Conservation (phyloP, 2,113 vertebrate genomes). For the Platanista minor region DNA sequence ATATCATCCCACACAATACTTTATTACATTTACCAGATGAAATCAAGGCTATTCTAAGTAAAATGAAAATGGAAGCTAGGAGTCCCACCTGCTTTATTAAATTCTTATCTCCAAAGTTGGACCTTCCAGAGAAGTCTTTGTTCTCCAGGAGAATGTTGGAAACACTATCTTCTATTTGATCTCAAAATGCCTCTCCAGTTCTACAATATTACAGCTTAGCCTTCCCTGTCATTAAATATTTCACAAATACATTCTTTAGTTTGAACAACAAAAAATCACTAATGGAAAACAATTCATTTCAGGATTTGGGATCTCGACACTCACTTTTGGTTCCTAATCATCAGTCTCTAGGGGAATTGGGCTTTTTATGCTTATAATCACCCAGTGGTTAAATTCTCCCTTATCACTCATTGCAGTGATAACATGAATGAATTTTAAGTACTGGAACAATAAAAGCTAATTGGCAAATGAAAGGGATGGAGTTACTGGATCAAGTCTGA, state of each 20-base stretch:
- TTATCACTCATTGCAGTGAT: background rate
- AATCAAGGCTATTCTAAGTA: background rate
- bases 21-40: background rate
- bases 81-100: background rate
- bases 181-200: background rate
- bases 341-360: background rate
- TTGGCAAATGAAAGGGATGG: background rate
- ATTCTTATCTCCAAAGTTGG: background rate
- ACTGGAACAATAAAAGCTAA: background rate
- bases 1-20: rapidly evolving
- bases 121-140: background rate
- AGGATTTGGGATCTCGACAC: background rate
- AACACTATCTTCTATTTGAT: background rate
- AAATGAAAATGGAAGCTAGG: background rate
- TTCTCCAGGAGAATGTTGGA: background rate
- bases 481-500: background rate
- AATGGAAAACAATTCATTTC: background rate
- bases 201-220: background rate
- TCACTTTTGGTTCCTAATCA: background rate
- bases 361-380: background rate
- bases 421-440: background rate
- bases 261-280: background rate
- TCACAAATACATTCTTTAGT: background rate
- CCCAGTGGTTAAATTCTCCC: background rate
- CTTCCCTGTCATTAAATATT: background rate